Base-by-base conservation (phyloP, 2,797 vertebrate species). In the Spinus olivaceus region DNA sequence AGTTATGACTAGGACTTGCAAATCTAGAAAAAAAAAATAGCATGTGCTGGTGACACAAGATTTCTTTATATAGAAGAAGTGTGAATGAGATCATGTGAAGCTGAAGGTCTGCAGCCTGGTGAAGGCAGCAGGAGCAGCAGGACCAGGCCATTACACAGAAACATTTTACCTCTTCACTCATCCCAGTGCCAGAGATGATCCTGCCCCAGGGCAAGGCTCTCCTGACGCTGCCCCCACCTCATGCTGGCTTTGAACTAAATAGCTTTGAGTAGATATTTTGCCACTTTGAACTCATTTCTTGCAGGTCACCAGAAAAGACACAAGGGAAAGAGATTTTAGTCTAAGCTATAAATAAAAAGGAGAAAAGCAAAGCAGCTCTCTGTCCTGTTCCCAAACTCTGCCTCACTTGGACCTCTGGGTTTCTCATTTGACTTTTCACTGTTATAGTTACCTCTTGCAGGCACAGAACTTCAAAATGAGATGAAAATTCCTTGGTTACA, bases 91-190 rank as follows among this genome's bases (percentile, higher is more conserved):
- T 85, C 12, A 22, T 25, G 6, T 14, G 41, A 56, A 80, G 51
- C 19, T 79, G 59, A 46, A 66, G 70, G 47, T 73, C 25, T 77
- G 33, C 30, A 56, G 57, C 22, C 13, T 30, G 67, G 8, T 14
- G 71, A 57, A 28, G 80, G 81, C 66, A 67, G 86, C 63, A 79
- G 77, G 51, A n/a, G 2, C 16, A 74, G 64, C 49, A 27, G 4
- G 1, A 17, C 0, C 0, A 54, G 47, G 32, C 25, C 46, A 9
- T 39, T 6, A 0, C 4, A 10, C 49, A 78, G 69, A 35, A 61
- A 37, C 6, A 21, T 57, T 71, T 91, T 11, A 12, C 33, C 42
- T 27, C 64, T 78, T 42, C 21, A 2, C 24, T 46, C 35, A n/a
- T 14, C 22, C 6, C 4, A 3, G 41, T 23, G 49, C 61, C 50